These are phyloP conservation scores for Diogma glabrata DNA, from an alignment of 2,888 invertebrate genomes.

Conservation along the genomic window DNA sequence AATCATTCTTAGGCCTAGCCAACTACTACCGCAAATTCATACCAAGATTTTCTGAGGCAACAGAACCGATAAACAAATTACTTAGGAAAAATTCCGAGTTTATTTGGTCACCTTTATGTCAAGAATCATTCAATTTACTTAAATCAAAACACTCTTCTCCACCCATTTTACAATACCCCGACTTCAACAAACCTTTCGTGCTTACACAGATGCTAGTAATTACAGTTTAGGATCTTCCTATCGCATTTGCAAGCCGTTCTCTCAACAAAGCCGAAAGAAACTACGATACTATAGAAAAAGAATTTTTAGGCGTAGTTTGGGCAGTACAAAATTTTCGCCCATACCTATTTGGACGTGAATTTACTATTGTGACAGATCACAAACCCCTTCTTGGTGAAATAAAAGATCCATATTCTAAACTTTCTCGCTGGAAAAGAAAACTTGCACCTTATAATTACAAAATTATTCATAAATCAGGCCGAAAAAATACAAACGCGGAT, in stretches of 20 bases:
- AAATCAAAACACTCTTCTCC: too few relatives aligned
- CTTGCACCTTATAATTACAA: too few relatives aligned
- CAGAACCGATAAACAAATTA: not conserved
- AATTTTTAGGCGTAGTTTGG: constrained; percentile 17
- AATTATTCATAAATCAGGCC: not conserved
- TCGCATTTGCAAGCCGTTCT: constrained; percentile 25
- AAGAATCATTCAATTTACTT: not conserved
- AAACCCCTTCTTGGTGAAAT: not conserved
- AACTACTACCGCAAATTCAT: constrained; percentile 11
- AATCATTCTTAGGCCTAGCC: not conserved
- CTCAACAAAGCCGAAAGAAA: constrained; percentile 27
- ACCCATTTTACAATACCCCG: too few relatives aligned
- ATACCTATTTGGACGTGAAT: constrained; percentile 30
- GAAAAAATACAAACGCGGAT: not conserved
- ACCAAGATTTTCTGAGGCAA: constrained; percentile 8
- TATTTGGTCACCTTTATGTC: not conserved
- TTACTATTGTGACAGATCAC: not conserved
- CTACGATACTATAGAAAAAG: constrained; percentile 29
- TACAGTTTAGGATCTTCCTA: not conserved
- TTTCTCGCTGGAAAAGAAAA: too few relatives aligned
- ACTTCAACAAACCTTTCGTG: too few relatives aligned
- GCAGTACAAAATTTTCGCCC: constrained; percentile 27
- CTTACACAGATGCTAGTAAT: not conserved
- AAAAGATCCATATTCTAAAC: too few relatives aligned
- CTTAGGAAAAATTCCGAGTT: not conserved